Base-by-base conservation (phyloP, 1,140 invertebrate species). In the Brachionus manjavacas region DNA sequence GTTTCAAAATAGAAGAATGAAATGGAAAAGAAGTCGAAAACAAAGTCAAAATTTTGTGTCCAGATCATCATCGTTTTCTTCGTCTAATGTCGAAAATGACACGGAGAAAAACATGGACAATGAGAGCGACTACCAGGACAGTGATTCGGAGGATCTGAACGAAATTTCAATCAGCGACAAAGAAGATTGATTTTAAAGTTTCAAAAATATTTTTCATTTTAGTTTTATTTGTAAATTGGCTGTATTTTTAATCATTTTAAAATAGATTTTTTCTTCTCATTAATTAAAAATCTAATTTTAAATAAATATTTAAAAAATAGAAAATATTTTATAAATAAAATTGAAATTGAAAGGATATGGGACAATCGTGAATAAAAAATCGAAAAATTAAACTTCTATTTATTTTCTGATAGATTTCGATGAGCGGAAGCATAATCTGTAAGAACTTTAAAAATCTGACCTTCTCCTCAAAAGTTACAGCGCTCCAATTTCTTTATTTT, bases 1-100 rank as follows among this genome's bases (percentile, higher is more conserved):
- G 81, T 83, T 83, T 83, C 81, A 83, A 46, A 83, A 83, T 46
- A 55, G 81, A 11, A 35, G 81, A 43, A 83, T 83, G 81, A 83
- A 83, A 72, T 83, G 81, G 81, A 83, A 83, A 55, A n/a, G 81
- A 12, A 83, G 72, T 46, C 72, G 72, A 12, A 76, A 76, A 76
- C 72, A 76, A 76, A 49, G 25, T 25, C 72, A 76, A 49, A 76
- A 43, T 20, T 60, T 35, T 60, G 28, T 31, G 8, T 60, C 49
- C 31, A 16, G 49, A 39, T 60, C 76, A 8, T 80, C 76, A 12
- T 60, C 23, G n/a, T 31, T 39, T n/a, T 80, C 76, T 39, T 49
- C 31, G 16, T 52, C 74, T 9, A 78, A 52, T 49, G 14, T 76
- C 25, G 66, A 31, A 4, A 4, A 72, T 72, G 39, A 72, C 6